Evolutionary conservation across 2,888 invertebrate species (phyloP), one percentile per base, ranked within the genome.

Genomic region (Thumatha senex): DNA sequence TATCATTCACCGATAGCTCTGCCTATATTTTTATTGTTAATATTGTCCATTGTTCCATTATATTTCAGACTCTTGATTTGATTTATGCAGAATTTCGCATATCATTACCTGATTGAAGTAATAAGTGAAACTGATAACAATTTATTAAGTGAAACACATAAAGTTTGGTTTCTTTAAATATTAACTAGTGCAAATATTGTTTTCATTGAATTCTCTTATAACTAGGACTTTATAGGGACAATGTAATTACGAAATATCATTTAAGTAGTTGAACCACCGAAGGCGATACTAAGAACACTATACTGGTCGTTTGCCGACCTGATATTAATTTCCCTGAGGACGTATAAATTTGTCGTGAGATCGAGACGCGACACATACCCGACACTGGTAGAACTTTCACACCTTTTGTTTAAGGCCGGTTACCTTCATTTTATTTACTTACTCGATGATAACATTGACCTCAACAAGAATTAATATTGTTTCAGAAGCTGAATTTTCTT

Each of bases 271-370:
- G 33, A 12, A 30, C 15, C 35, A 11, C 41, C 42, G 48, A 51
- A 60, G 61, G 46, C 50, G 58, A 59, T 48, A 54, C 54, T 29
- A 46, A 48, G 60, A 57, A 58, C 62, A 63, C 69, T 67, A 39
- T 40, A 41, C 56, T 42, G 62, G 51, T 54, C 63, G 53, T 48
- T 51, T 49, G 72, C 58, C 71, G 81, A 86, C 86, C 86, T 86
- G 84, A 84, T 85, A 84, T 82, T 89, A 89, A 91, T 91, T 91
- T 91, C 91, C 91, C 91, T 66, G 69, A 58, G 85, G 91, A 69
- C 72, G 66, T 75, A 89, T 90, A 90, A 88, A 91, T 90, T 78
- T 72, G 83, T 76, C 76, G 65, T 64, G 70, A 74, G 74, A 74
- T 74, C 72, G 76, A 71, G 74, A 62, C 63, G 74, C 71, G 74